Evolutionary conservation across 2,888 invertebrate genomes (phyloP).

Genomic region (Gari tellinella): DNA sequence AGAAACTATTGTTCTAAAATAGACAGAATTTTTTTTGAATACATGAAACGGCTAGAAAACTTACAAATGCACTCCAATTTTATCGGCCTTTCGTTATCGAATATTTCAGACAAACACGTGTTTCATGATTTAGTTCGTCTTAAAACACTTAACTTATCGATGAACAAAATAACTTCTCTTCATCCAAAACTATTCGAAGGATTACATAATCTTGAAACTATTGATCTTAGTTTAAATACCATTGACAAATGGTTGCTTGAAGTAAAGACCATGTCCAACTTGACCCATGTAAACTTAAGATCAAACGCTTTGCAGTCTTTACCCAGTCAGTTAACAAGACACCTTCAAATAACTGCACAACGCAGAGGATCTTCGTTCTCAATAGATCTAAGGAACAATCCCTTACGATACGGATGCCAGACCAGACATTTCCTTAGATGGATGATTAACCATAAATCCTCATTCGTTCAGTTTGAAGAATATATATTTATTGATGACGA

Average conservation of each 20-base stretch:
- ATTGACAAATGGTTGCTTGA: constrained; percentile 11
- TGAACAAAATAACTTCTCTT: constrained; percentile 17
- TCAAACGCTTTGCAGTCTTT: constrained; percentile 23
- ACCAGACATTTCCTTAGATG: no score
- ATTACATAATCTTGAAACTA: constrained; percentile 11
- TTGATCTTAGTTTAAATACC: no score
- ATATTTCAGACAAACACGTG: constrained; percentile 22
- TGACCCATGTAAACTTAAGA: constrained; percentile 20
- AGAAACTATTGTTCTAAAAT: constrained; percentile 19
- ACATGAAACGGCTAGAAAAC: not conserved
- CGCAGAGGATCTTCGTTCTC: no score
- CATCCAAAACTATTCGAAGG: not conserved
- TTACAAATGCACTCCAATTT: no score
- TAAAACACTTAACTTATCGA: constrained; percentile 18
- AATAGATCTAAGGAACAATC: no score
- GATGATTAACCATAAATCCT: no score
- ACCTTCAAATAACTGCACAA: constrained; percentile 2
- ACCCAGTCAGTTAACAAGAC: not conserved
- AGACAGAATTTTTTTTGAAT: constrained; percentile 4
- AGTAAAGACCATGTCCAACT: constrained; percentile 1
- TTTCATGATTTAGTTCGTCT: no score
- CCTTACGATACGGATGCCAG: not conserved
- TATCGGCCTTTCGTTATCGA: constrained; percentile 14
- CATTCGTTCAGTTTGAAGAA: no score
- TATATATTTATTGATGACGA: constrained; percentile 1